phyloP scores from a whole-genome alignment of 2,113 vertebrate genomes.

The Tenrec ecaudatus region DNA sequence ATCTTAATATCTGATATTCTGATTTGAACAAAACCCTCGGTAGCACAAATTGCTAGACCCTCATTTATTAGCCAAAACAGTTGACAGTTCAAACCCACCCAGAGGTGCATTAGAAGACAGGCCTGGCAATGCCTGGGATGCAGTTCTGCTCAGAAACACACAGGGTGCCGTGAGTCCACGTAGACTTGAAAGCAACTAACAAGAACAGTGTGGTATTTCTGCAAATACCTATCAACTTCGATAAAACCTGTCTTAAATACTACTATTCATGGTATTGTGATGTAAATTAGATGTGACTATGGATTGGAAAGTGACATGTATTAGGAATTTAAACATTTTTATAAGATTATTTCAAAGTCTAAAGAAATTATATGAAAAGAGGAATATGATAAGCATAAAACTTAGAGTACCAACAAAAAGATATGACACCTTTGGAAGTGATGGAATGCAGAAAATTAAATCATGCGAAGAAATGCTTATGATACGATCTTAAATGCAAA shows the following conservation, averaged over 20 bases:
- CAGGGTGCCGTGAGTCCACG: background rate
- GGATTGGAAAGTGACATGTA: background rate
- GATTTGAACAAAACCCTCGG: background rate
- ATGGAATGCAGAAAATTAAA: background rate
- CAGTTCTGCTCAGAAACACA: background rate
- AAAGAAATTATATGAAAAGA: background rate
- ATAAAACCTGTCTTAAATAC: background rate
- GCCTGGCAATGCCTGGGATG: background rate
- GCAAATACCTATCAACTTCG: background rate
- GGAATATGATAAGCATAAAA: background rate
- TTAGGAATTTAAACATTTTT: slow-evolving; percentile 1
- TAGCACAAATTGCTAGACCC: background rate
- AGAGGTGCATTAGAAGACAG: background rate
- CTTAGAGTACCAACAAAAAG: background rate
- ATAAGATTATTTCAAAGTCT: slow-evolving; percentile 3
- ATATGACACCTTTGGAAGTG: background rate
- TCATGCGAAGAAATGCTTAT: background rate
- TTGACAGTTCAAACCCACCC: background rate
- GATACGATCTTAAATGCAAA: background rate
- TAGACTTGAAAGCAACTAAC: background rate
- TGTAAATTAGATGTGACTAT: background rate
- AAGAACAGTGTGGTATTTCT: background rate
- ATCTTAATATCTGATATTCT: background rate
- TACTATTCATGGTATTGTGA: background rate
- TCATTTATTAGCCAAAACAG: background rate